Evolutionary conservation across 2,113 vertebrate genomes (phyloP).

Genomic region (Kryptolebias marmoratus): DNA sequence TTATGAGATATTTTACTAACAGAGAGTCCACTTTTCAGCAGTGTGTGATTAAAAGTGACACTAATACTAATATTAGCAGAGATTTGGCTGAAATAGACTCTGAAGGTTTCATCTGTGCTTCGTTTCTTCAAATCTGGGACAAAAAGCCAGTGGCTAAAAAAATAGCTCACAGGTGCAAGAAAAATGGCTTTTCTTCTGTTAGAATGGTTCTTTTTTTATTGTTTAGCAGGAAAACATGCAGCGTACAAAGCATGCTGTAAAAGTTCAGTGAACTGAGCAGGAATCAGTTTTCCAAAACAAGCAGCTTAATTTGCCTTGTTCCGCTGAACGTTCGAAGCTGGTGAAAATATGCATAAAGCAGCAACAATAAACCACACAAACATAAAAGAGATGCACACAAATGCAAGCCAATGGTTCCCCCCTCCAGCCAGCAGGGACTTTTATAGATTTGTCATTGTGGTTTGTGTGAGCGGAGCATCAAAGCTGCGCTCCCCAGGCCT

Average conservation of each 20-base stretch:
- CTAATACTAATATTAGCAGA: not conserved
- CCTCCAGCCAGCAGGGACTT: constrained; percentile 44
- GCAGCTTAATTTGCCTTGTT: not conserved
- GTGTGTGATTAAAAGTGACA: not conserved
- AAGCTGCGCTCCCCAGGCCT: constrained; percentile 44
- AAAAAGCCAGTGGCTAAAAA: too few relatives aligned
- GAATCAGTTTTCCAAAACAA: not conserved
- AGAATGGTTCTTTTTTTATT: too few relatives aligned
- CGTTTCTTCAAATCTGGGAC: too few relatives aligned
- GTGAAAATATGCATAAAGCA: not conserved
- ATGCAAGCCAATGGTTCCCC: constrained; percentile 5
- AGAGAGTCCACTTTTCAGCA: not conserved
- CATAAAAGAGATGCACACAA: not conserved
- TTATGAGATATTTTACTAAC: too few relatives aligned
- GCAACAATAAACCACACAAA: not conserved
- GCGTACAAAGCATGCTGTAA: too few relatives aligned
- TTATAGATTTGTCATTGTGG: constrained; percentile 59
- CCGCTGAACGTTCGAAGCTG: not conserved
- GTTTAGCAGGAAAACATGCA: too few relatives aligned
- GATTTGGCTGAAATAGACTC: not conserved
- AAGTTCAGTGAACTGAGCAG: not conserved
- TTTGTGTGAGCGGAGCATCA: constrained; percentile 57
- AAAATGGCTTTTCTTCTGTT: too few relatives aligned
- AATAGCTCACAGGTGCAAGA: too few relatives aligned
- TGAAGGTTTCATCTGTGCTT: not conserved